These are phyloP conservation scores for Pterois miles DNA, from an alignment of 2,797 vertebrate species.

Conservation along the genomic window DNA sequence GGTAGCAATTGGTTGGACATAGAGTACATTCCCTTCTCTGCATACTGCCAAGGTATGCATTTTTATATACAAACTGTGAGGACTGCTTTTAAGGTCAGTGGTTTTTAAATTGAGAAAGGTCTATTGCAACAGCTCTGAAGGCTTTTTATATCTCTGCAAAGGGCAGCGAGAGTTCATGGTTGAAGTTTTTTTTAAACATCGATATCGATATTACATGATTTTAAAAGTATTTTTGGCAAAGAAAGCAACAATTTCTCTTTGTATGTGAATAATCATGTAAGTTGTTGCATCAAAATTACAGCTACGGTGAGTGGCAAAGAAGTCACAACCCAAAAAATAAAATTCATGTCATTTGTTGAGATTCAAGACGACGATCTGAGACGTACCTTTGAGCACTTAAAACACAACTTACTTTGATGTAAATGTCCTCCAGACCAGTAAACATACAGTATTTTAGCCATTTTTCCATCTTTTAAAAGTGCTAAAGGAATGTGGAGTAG, in stretches of 20 bases:
- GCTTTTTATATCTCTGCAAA: slow-evolving; percentile 41
- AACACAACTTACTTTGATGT: slow-evolving; percentile 50
- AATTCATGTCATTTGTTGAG: not conserved
- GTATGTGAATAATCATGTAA: too few species aligned
- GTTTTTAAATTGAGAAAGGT: slow-evolving; percentile 57
- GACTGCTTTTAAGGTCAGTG: slow-evolving; percentile 63
- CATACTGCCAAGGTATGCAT: slow-evolving; percentile 80
- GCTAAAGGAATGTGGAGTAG: slow-evolving; percentile 80
- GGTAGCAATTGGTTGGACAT: slow-evolving; percentile 59
- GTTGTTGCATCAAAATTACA: not conserved
- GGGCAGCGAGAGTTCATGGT: slow-evolving; percentile 10
- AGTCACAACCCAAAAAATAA: not conserved
- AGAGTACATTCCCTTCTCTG: slow-evolving; percentile 76
- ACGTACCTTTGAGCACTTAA: slow-evolving; percentile 15
- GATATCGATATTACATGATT: slow-evolving; percentile 8
- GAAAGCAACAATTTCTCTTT: not conserved
- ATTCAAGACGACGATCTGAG: not conserved
- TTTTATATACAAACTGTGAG: slow-evolving; percentile 78
- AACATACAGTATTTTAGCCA: slow-evolving; percentile 65
- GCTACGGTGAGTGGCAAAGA: not conserved
- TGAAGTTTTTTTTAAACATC: slow-evolving; percentile 9
- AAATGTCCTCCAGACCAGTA: slow-evolving; percentile 58
- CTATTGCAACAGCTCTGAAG: slow-evolving; percentile 48
- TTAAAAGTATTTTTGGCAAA: not conserved
- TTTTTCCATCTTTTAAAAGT: slow-evolving; percentile 72